phyloP scores from a whole-genome alignment of 1,140 invertebrate genomes.

The Eumaeus atala region DNA sequence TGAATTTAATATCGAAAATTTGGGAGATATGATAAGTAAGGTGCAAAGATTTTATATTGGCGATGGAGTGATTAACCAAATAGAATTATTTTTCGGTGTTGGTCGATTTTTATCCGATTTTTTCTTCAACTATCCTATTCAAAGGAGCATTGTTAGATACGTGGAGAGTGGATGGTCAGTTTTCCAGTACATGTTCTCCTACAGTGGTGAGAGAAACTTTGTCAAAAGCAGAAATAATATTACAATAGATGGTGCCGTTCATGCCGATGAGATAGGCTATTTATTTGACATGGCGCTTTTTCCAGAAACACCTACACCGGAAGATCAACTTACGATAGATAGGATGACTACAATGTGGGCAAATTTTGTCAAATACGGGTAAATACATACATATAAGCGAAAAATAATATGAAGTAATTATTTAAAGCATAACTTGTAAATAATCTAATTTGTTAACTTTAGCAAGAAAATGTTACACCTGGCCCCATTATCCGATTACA shows the following conservation, averaged over 20 bases:
- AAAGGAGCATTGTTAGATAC: conserved; percentile 24
- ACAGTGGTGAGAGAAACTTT: conserved; percentile 29
- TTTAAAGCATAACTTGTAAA: too few relatives aligned
- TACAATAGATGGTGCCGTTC: conserved; percentile 23
- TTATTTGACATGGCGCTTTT: conserved; percentile 31
- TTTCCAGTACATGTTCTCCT: conserved; percentile 36
- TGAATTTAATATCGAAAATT: conserved; percentile 6
- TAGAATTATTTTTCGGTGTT: conserved; percentile 13
- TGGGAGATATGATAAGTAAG: conserved; percentile 17
- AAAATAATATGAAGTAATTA: too few relatives aligned
- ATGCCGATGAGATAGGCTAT: conserved; percentile 36
- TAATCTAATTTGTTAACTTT: too few relatives aligned
- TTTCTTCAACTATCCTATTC: conserved; percentile 21
- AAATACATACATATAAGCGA: too few relatives aligned
- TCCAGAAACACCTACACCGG: conserved; percentile 14
- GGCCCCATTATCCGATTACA: too few relatives aligned
- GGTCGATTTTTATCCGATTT: conserved; percentile 29
- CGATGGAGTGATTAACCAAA: conserved; percentile 20
- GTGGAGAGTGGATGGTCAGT: conserved; percentile 20
- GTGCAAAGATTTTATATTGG: conserved; percentile 32
- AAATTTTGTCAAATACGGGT: conserved; percentile 47
- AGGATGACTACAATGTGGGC: conserved; percentile 38
- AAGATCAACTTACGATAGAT: conserved; percentile 36
- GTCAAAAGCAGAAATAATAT: conserved; percentile 21
- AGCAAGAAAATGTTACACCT: too few relatives aligned